Conservation (phyloP, 2,888 invertebrate genomes). For the Calliscelio sp. region DNA sequence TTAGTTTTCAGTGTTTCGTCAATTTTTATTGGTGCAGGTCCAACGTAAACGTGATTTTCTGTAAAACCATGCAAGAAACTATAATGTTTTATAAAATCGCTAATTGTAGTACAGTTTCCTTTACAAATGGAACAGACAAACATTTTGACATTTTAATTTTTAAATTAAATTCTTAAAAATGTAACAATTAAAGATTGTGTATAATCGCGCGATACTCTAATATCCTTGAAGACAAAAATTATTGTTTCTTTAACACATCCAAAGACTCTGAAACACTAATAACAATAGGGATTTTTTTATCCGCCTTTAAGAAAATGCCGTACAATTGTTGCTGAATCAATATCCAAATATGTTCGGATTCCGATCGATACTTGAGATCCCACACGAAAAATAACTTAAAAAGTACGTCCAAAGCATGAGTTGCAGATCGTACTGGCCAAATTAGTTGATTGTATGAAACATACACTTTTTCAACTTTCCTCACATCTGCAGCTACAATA, state of each 20-base stretch:
- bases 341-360: not conserved
- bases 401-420: slow-evolving; percentile 1
- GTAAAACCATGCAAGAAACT: too few species aligned
- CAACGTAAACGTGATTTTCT: not conserved
- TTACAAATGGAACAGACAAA: too few species aligned
- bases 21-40: not conserved
- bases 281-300: slow-evolving; percentile 5
- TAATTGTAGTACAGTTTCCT: too few species aligned
- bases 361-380: not conserved
- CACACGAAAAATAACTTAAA: slow-evolving; percentile 8
- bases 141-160: too few species aligned
- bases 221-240: too few species aligned
- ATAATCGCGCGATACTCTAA: too few species aligned
- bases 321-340: not conserved
- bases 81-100: too few species aligned
- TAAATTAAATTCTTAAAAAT: too few species aligned
- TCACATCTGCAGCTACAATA: slow-evolving; percentile 1
- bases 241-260: too few species aligned
- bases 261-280: not conserved
- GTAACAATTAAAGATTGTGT: too few species aligned
- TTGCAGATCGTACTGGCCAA: not conserved
- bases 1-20: not conserved
- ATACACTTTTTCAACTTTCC: not conserved
- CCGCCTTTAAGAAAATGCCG: not conserved
- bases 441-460: slow-evolving; percentile 4